Evolutionary conservation across 2,888 invertebrate species (phyloP), one percentile per base, ranked within the genome.

Genomic region (Oscheius sp.): DNA sequence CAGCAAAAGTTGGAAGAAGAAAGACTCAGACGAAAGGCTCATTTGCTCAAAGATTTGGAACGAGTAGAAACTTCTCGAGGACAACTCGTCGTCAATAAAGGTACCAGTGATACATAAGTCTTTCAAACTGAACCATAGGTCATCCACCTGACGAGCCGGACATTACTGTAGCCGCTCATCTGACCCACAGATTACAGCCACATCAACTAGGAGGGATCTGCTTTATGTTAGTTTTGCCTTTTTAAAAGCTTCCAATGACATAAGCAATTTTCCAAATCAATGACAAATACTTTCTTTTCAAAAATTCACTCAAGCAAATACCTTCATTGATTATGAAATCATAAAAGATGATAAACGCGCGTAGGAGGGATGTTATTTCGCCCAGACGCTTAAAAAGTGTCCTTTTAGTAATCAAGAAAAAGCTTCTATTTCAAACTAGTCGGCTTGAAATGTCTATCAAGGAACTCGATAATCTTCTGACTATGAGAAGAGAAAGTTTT

Each of bases 131-230:
- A 12, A 57, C 42, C 55, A 55, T 52, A 69, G 76, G 79, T 23
- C 78, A 78, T 67, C 74, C 74, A 0, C 69, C 65, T 6, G 70
- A 69, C 34, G 84, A 84, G 25, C 77, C 81, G 4, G 80, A 79
- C 29, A 71, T 84, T 0, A 79, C 71, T 57, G 82, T 84, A 0
- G 73, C 80, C 1, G 23, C 70, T 10, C 83, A 83, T 71, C 63
- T 84, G 39, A 82, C 82, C 0, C 70, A 79, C 20, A 58, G 76
- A 5, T 72, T 84, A 0, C 83, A 84, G 61, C 83, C 84, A 1
- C 84, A 84, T 72, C 84, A 84, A 58, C 65, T 84, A 6, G 82
- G 81, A 61, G 84, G 84, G 42, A 75, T 84, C 33, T 74, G 83
- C 33, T 84, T 84, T 63, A 80, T 84, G 82, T 84, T 42, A 67